These are phyloP conservation scores for Yponomeuta plumbellus DNA, from an alignment of 2,888 invertebrate species.

Conservation along the genomic window DNA sequence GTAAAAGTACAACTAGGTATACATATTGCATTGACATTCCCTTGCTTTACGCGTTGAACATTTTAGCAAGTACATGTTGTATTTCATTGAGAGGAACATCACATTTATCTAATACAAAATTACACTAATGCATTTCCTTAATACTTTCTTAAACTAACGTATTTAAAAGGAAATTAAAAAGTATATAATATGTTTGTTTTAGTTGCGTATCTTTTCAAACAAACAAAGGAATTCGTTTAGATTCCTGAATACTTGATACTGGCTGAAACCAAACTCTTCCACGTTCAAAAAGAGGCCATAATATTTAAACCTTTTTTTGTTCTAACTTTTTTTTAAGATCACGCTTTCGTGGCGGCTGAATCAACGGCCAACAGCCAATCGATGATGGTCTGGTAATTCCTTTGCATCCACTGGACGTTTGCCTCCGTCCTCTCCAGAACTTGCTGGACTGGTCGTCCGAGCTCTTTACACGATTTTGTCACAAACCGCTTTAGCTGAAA, in stretches of 20 bases:
- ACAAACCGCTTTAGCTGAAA: slow-evolving; percentile 82
- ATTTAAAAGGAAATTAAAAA: too few species aligned
- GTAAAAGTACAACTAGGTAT: neutral
- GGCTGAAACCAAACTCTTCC: neutral
- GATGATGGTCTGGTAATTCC: slow-evolving; percentile 83
- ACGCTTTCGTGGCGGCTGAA: neutral
- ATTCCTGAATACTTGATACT: neutral
- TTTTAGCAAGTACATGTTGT: too few species aligned
- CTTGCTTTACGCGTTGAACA: neutral
- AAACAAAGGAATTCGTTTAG: too few species aligned
- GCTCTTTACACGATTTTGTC: slow-evolving; percentile 77
- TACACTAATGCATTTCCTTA: too few species aligned
- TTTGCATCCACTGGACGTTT: slow-evolving; percentile 90
- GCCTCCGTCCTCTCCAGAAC: slow-evolving; percentile 87
- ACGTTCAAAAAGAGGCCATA: neutral
- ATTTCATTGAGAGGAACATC: neutral
- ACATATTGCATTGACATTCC: neutral
- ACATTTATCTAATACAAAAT: neutral
- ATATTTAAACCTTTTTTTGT: neutral
- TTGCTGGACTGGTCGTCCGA: slow-evolving; percentile 86
- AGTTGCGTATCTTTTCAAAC: too few species aligned
- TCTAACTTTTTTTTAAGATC: neutral
- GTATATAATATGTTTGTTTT: too few species aligned
- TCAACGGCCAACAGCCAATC: slow-evolving; percentile 78
- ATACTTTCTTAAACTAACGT: too few species aligned